Conservation (phyloP, 2,113 vertebrate genomes). For the Saguinus imperator region DNA sequence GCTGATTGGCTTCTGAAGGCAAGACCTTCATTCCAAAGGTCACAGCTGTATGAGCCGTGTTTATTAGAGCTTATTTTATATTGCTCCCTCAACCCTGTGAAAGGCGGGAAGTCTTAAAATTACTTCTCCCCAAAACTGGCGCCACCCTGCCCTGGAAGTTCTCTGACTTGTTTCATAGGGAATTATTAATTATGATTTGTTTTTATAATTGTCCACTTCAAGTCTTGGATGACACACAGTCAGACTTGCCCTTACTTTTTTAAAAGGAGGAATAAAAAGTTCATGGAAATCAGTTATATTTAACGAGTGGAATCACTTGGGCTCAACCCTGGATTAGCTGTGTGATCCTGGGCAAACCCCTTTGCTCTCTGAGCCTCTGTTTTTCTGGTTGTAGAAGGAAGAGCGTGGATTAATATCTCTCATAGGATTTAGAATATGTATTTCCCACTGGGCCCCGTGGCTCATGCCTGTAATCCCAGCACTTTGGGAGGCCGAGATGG, state of each 20-base stretch:
- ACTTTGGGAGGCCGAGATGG: no score
- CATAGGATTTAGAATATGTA: background rate
- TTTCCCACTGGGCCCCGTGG: background rate
- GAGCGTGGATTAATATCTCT: background rate
- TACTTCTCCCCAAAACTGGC: slow-evolving; percentile 55
- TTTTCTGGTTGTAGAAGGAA: background rate
- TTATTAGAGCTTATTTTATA: slow-evolving; percentile 59
- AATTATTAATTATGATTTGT: slow-evolving; percentile 71
- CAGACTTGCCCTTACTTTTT: slow-evolving; percentile 37
- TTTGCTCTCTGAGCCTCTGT: background rate
- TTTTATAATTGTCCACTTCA: slow-evolving; percentile 56
- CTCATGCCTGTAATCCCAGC: no score
- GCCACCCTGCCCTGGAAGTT: slow-evolving; percentile 58
- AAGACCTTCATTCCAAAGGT: background rate
- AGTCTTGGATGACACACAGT: background rate
- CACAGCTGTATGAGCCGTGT: background rate
- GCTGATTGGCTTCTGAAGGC: background rate
- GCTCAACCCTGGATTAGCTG: background rate
- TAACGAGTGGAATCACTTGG: background rate
- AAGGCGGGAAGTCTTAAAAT: slow-evolving; percentile 73
- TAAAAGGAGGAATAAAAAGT: slow-evolving; percentile 47
- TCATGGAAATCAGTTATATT: slow-evolving; percentile 27
- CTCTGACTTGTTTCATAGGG: slow-evolving; percentile 43
- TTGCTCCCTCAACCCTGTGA: background rate
- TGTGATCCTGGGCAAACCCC: slow-evolving; percentile 23